Percentiles rank a stretch among this genome's conserved stretches.
Conservation (phyloP, 2,797 vertebrate species). For the Phrynocephalus vlangalii region DNA sequence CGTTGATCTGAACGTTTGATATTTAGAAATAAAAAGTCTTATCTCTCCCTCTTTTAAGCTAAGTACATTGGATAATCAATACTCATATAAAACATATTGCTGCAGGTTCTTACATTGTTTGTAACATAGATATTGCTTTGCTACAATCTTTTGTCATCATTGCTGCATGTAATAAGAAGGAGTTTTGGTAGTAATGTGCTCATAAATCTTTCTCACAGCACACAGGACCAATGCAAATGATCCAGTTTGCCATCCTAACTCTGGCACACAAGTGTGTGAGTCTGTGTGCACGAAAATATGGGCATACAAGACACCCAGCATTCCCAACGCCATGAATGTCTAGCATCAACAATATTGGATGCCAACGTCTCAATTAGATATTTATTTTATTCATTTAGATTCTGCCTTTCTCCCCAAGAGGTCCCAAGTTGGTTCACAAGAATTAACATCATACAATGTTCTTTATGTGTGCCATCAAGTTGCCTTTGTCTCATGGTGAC, state of each 20-base stretch:
- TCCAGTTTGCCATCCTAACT: neutral
- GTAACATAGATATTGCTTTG: slow-evolving; percentile 24
- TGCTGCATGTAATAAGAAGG: neutral
- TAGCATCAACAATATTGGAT: too few relatives aligned
- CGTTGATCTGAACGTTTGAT: slow-evolving; percentile 12
- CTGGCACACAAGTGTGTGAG: neutral
- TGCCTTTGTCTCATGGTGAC: too few relatives aligned
- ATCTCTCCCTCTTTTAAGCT: slow-evolving; percentile 28
- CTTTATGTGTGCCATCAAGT: too few relatives aligned
- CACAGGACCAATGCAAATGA: neutral
- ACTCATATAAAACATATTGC: slow-evolving; percentile 32
- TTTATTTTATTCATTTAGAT: too few relatives aligned
- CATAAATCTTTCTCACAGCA: slow-evolving; percentile 20
- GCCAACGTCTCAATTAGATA: too few relatives aligned
- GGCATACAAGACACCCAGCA: neutral
- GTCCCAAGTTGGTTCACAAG: too few relatives aligned
- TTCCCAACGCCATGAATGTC: neutral
- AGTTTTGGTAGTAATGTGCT: neutral
- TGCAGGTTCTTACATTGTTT: neutral
- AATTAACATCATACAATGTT: too few relatives aligned
- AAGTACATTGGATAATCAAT: slow-evolving; percentile 36
- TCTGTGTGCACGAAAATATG: rapidly evolving
- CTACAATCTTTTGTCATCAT: neutral
- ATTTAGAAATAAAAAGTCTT: slow-evolving; percentile 38
- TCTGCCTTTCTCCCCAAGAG: too few relatives aligned